These are phyloP conservation scores for Hypomecis atomaria DNA, from an alignment of 2,888 invertebrate genomes.

Conservation along the genomic window DNA sequence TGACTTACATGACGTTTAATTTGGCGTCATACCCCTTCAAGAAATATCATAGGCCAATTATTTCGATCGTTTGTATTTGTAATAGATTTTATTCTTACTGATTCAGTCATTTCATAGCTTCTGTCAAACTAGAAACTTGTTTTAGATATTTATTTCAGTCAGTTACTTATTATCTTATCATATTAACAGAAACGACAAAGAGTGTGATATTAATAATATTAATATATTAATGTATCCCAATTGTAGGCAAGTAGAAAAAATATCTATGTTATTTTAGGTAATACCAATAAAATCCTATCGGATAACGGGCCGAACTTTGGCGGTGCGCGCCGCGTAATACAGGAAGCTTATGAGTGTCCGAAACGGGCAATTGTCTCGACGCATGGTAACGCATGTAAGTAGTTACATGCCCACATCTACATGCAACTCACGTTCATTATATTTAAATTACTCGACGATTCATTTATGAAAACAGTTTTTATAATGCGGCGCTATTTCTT, in stretches of 20 bases:
- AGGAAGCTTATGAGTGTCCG: constrained; percentile 52
- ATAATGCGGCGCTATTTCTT: too few species aligned
- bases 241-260: neutral
- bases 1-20: constrained; percentile 11
- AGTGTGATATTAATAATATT: too few species aligned
- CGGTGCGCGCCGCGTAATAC: constrained; percentile 31
- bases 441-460: neutral
- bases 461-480: too few species aligned
- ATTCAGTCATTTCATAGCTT: too few species aligned
- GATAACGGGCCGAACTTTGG: constrained; percentile 9
- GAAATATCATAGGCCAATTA: too few species aligned
- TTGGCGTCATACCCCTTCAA: neutral
- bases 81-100: too few species aligned
- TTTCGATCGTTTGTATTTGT: too few species aligned
- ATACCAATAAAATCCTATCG: neutral
- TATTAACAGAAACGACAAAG: too few species aligned
- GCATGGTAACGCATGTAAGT: neutral
- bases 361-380: constrained; percentile 14
- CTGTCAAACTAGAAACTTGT: too few species aligned
- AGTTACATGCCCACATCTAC: constrained; percentile 6
- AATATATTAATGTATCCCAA: too few species aligned
- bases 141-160: too few species aligned
- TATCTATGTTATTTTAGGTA: neutral
- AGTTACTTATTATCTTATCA: too few species aligned
- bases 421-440: constrained; percentile 22